phyloP scores from a whole-genome alignment of 2,888 invertebrate species.

The Rhyacophila evoluta region DNA sequence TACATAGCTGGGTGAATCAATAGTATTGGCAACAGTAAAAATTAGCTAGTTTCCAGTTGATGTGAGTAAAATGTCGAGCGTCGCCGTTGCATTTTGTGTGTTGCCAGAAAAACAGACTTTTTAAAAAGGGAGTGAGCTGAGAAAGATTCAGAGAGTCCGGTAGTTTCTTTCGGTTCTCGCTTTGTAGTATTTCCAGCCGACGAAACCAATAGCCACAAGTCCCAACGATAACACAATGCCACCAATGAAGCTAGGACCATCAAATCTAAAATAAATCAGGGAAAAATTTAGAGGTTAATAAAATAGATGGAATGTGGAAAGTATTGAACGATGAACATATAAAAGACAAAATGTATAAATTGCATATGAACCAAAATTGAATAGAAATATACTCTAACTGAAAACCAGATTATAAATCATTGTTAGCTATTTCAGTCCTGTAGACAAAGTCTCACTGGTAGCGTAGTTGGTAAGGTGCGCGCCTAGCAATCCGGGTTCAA shows the following conservation, averaged over 20 bases:
- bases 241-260: conserved; percentile 84
- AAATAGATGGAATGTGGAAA: too few species aligned
- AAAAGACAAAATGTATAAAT: too few species aligned
- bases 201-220: conserved; percentile 82
- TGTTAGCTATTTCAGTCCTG: too few species aligned
- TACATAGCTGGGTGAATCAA: background rate
- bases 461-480: too few species aligned
- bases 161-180: conserved; percentile 88
- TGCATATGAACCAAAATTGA: too few species aligned
- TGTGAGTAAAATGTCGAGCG: background rate
- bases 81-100: background rate
- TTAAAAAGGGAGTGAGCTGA: conserved; percentile 17
- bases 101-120: conserved; percentile 11
- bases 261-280: conserved; percentile 70
- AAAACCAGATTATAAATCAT: too few species aligned
- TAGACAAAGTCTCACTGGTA: too few species aligned
- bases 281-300: too few species aligned
- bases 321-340: too few species aligned
- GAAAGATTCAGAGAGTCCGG: conserved; percentile 80
- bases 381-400: too few species aligned
- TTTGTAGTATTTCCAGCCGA: conserved; percentile 90
- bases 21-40: background rate
- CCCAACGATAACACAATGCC: conserved; percentile 87
- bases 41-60: background rate
- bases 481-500: too few species aligned